Percentiles rank a stretch among this genome's conserved stretches.
Evolutionary conservation across 2,113 vertebrate genomes (phyloP).

Genomic region (Mola mola): DNA sequence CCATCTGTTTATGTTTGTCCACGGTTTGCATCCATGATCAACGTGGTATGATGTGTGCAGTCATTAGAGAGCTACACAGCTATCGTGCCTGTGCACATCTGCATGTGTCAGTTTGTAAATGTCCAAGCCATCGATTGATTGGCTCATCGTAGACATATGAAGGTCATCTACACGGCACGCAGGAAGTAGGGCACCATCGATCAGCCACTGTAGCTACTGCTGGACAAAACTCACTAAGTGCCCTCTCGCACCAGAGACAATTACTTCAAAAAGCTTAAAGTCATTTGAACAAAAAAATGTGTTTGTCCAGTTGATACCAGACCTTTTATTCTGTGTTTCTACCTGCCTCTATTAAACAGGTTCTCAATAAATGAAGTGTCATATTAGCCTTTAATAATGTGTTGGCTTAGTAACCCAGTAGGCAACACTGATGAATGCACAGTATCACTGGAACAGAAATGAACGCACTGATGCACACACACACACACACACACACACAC

Average conservation of each 20-base stretch:
- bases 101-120: slow-evolving; percentile 36
- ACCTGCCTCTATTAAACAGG: too few species aligned
- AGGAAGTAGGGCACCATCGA: slow-evolving; percentile 69
- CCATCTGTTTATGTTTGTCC: neutral
- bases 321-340: too few species aligned
- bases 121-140: slow-evolving; percentile 53
- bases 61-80: neutral
- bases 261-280: neutral
- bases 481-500: neutral
- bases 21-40: neutral
- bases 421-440: too few species aligned
- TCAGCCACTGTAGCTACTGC: slow-evolving; percentile 29
- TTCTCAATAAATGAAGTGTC: too few species aligned
- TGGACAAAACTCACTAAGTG: slow-evolving; percentile 19
- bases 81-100: slow-evolving; percentile 15
- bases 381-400: too few species aligned
- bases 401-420: too few species aligned
- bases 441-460: neutral
- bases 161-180: slow-evolving; percentile 67
- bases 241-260: slow-evolving; percentile 9
- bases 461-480: slow-evolving; percentile 8
- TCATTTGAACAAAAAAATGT: too few species aligned
- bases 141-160: slow-evolving; percentile 49
- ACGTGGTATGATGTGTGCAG: neutral
- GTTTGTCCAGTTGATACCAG: too few species aligned